A percentile compares a stretch with the other conserved stretches of the same genome.
Evolutionary conservation across 2,797 vertebrate genomes (phyloP).

Genomic region (Steatocranus sp.): DNA sequence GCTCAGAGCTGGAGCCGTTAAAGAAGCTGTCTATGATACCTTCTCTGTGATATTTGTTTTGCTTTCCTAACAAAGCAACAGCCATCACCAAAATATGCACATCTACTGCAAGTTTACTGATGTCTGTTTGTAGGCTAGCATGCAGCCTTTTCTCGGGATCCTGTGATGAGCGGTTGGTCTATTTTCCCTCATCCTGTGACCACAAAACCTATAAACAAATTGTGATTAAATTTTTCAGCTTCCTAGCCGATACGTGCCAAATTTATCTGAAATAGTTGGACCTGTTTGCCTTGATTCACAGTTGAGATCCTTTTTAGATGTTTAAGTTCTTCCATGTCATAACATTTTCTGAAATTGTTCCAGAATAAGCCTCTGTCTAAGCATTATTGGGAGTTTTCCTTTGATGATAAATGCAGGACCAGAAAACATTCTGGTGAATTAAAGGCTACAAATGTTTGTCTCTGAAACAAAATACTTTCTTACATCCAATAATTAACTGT

Average conservation of each 20-base stretch:
- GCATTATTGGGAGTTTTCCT: not conserved
- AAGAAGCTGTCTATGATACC: slow-evolving; percentile 14
- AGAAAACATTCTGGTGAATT: not conserved
- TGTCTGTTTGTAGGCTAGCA: slow-evolving; percentile 14
- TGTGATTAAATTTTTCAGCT: not conserved
- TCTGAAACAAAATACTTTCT: not conserved
- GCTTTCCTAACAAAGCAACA: not conserved
- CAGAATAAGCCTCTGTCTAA: not conserved
- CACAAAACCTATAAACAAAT: not conserved
- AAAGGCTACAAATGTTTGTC: not conserved
- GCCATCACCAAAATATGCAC: slow-evolving; percentile 39
- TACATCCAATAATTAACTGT: not conserved
- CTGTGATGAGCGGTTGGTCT: not conserved
- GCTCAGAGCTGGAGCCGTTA: slow-evolving; percentile 4
- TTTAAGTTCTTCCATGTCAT: not conserved
- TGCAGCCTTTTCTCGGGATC: not conserved
- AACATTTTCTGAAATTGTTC: not conserved
- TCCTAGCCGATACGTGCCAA: not conserved
- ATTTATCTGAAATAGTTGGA: not conserved
- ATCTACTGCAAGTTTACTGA: not conserved
- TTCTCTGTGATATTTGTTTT: slow-evolving; percentile 47
- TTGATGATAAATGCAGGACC: not conserved
- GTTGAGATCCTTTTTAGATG: not conserved
- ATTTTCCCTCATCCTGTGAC: not conserved
- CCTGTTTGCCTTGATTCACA: not conserved